Percentiles rank a stretch among this genome's conserved stretches.
Evolutionary conservation across 2,113 vertebrate species (phyloP).

Genomic region (Synodontis membranacea): DNA sequence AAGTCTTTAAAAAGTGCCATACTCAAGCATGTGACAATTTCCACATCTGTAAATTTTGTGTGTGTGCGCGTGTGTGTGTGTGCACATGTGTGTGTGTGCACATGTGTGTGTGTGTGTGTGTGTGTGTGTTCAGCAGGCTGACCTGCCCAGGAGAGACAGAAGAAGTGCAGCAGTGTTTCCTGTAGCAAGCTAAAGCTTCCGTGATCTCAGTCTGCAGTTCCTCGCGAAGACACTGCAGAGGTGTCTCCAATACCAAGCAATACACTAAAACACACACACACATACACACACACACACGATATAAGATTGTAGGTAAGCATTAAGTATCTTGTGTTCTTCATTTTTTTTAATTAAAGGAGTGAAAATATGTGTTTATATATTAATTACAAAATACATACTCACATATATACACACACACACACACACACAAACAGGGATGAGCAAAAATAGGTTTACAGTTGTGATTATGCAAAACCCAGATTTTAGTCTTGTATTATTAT

Average conservation of each 20-base stretch:
- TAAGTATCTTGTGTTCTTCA: not conserved
- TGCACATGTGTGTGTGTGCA: not conserved
- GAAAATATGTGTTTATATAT: too few species aligned
- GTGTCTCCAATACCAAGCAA: slow-evolving; percentile 66
- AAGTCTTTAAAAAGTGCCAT: not conserved
- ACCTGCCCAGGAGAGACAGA: slow-evolving; percentile 73
- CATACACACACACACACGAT: not conserved
- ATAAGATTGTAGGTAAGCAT: not conserved
- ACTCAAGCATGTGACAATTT: not conserved
- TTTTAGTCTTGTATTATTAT: too few species aligned
- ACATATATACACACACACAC: too few species aligned
- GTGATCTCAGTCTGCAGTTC: slow-evolving; percentile 73
- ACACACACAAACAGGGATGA: too few species aligned
- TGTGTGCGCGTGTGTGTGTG: not conserved
- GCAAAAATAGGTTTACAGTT: too few species aligned
- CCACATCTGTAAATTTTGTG: not conserved
- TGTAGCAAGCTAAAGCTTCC: slow-evolving; percentile 68
- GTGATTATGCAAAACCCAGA: too few species aligned
- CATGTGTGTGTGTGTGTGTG: not conserved
- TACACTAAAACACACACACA: slow-evolving; percentile 61
- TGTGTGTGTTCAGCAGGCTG: not conserved
- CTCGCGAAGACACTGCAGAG: slow-evolving; percentile 72
- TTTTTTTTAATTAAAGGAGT: not conserved
- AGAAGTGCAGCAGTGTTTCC: slow-evolving; percentile 72
- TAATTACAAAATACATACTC: too few species aligned